Base-by-base conservation (phyloP, 2,113 vertebrate species). In the Symphodus melops region DNA sequence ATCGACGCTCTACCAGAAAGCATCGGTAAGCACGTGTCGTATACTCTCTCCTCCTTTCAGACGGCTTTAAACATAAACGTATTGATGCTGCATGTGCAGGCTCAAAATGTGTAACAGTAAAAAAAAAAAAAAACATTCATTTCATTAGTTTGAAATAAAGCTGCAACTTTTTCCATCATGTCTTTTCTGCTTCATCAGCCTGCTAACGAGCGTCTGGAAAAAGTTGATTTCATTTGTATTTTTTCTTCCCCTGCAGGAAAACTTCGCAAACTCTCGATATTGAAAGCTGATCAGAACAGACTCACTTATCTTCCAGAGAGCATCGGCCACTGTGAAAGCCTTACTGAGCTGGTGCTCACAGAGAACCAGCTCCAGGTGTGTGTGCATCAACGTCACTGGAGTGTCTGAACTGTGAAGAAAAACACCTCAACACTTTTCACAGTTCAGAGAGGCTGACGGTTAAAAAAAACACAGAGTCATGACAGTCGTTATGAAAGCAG, bases 271-370 rank as follows among this genome's bases (percentile, higher is more conserved):
- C 94, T 99, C 58, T 99, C 98, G 0, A 98, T 99, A 81, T 86
- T 99, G 89, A 99, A 99, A 90, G 96, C 93, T 46, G 97, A 99
- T 90, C 97, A 99, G 92, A 99, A 99, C 86, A 94, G 95, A 63
- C 95, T 99, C 55, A 78, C 93, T 17, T 95, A 96, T 60, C 87
- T 99, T 82, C 96, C 98, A 0, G 97, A 99, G 86, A 94, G 95
- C 42, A 94, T 99, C 28, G 98, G 98, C 42, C 95, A 96, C 88
- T 99, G 98, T 80, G 97, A 97, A 93, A 96, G 92, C 92, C 96
- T 99, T 84, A 97, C 97, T 1, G 98, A 99, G 71, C 94, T 99
- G 64, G 95, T 99, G 85, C 94, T 99, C 62, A 99, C 98, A 23
- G 98, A 99, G 91, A 99, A 99, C 81, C 95, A 95, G 8, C 92